Evolutionary conservation across 2,888 invertebrate genomes (phyloP), one percentile per base, ranked within the genome.

Genomic region (Actias luna): DNA sequence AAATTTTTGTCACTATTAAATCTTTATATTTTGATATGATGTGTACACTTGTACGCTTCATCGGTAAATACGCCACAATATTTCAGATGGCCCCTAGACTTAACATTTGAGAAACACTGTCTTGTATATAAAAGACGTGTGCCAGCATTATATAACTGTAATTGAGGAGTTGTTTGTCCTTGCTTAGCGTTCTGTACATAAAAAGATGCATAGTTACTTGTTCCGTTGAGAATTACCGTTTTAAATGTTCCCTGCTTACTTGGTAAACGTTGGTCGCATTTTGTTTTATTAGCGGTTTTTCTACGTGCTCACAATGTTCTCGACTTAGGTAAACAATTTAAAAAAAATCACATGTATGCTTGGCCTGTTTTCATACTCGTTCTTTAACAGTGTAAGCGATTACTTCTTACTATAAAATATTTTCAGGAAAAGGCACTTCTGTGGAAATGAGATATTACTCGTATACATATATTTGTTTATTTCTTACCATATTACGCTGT

Each of bases 81-180:
- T 18, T 52, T 52, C 25, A 2, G 27, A 52, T n/a, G 52, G 12
- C 14, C 3, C 52, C 1, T 27, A 29, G 1, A 2, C 10, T 55
- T 29, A 7, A 29, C 1, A 29, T 27, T 55, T 55, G 55, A n/a
- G 55, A 29, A 55, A 29, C 55, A 29, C 29, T 55, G 55, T n/a
- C 16, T 29, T 29, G 18, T 29, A 29, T 55, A 55, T 29, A 55
- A 55, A 14, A 55, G 16, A 29, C 55, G 55, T 55, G 29, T 31
- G 36, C 36, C 50, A 36, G 36, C 59, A 55, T 63, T 63, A 59
- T 59, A 55, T 63, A 63, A 59, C 63, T 60, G 63, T 63, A 63
- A 59, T 59, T 63, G 63, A 63, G 59, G 63, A 63, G 59, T 63
- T 52, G 63, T 59, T 60, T 59, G 59, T 59, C 63, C 63, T 63